Conservation (phyloP, 1,140 invertebrate species). For the Chelonus insularis region DNA sequence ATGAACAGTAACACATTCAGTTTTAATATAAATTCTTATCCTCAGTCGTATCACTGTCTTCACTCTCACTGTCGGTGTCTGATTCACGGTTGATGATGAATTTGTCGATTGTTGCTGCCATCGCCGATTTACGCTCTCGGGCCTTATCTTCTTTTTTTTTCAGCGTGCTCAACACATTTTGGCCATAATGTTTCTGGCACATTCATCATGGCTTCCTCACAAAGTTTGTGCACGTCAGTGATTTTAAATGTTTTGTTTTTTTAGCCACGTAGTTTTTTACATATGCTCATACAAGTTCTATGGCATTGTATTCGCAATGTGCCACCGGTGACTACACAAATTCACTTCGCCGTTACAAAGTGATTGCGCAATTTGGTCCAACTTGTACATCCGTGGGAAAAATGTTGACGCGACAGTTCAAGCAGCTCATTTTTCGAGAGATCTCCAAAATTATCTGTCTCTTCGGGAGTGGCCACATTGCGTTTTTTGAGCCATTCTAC, state of each 20-base stretch:
- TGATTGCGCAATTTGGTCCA: background rate
- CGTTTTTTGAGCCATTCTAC: conserved; percentile 1
- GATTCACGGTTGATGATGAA: no score
- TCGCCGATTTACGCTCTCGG: no score
- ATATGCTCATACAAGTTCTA: no score
- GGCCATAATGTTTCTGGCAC: background rate
- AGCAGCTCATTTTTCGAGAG: background rate
- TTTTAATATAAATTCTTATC: no score
- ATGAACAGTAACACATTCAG: no score
- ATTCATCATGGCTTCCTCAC: background rate
- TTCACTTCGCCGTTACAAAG: background rate
- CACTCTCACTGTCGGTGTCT: no score
- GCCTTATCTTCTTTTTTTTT: background rate
- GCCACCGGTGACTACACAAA: background rate
- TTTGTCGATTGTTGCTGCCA: no score
- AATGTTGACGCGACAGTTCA: no score
- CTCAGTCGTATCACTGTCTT: no score
- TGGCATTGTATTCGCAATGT: background rate
- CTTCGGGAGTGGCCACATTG: background rate
- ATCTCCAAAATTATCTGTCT: background rate
- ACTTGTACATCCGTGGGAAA: no score
- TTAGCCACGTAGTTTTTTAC: background rate
- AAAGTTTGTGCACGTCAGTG: background rate
- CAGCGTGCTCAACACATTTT: background rate
- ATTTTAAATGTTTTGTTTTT: background rate